phyloP scores from a whole-genome alignment of 2,797 vertebrate species.

The Sebastes vulpes region DNA sequence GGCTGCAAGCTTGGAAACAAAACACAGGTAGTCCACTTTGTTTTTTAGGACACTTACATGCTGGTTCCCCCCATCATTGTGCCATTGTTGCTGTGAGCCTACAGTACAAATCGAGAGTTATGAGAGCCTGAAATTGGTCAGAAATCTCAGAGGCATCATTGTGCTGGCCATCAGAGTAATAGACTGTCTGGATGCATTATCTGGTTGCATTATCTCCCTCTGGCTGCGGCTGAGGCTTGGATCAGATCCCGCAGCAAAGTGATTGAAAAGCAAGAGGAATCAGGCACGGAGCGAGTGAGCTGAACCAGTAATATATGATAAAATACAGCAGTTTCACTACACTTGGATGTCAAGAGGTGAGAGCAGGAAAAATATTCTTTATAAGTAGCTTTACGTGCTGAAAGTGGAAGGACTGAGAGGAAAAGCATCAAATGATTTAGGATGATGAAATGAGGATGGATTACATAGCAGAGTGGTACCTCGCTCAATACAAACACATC shows the following conservation, averaged over 20 bases:
- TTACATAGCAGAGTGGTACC: slow-evolving; percentile 10
- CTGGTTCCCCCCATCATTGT: background rate
- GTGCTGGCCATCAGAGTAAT: slow-evolving; percentile 68
- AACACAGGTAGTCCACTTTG: slow-evolving; percentile 29
- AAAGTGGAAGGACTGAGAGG: slow-evolving; percentile 28
- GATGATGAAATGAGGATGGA: slow-evolving; percentile 53
- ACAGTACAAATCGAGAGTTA: slow-evolving; percentile 39
- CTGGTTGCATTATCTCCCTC: slow-evolving; percentile 67
- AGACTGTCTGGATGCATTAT: slow-evolving; percentile 75
- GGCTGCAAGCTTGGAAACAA: slow-evolving; percentile 10
- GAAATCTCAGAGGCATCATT: slow-evolving; percentile 71
- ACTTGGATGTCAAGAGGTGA: slow-evolving; percentile 10
- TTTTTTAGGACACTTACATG: slow-evolving; percentile 1
- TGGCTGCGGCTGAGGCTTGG: slow-evolving; percentile 57
- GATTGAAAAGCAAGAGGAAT: slow-evolving; percentile 71
- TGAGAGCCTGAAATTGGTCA: slow-evolving; percentile 58
- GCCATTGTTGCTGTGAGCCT: background rate
- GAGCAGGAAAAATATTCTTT: slow-evolving; percentile 20
- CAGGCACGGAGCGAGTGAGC: slow-evolving; percentile 2
- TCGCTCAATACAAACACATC: slow-evolving; percentile 7
- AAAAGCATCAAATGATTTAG: slow-evolving; percentile 37
- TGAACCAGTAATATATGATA: slow-evolving; percentile 44
- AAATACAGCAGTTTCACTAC: slow-evolving; percentile 48
- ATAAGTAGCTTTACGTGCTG: background rate
- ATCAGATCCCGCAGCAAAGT: slow-evolving; percentile 68